Evolutionary conservation across 2,113 vertebrate genomes (phyloP), one percentile per base, ranked within the genome.

Genomic region (Nannobrachium achirus): DNA sequence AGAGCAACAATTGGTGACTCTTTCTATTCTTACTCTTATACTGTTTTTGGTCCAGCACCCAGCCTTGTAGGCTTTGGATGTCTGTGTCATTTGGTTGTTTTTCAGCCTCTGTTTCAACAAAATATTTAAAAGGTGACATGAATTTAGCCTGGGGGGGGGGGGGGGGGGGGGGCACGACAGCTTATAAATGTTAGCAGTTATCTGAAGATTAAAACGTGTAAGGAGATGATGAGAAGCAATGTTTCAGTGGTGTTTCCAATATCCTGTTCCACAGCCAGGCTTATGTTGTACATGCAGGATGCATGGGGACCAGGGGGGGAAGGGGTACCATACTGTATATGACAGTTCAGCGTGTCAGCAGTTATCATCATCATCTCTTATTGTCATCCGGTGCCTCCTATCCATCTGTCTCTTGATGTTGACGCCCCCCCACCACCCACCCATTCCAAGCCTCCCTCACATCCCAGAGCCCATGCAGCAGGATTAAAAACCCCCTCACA

Each of bases 401-500:
- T 69, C 61, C 73, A 71, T 75, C 60, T 73, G 52, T 77, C 40
- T 77, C 40, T 58, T 67, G 62, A 63, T 51, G 38, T 62, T 62
- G 67, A 61, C 44, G 52, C 56, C 49, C 77, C 18, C 64, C 38
- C 57, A 25, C 18, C 60, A n/a, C n/a, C n/a, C n/a, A n/a, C n/a
- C 50, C 45, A 69, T 25, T 18, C 25, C 25, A 33, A 33, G 25
- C 25, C 25, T 33, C 25, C 25, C 25, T 33, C 25, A 33, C 25
- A 33, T 33, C 56, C 56, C 45, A 52, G 46, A 81, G 69, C 57
- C 10, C 44, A 46, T 46, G 44, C 76, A 55, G 69, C 56, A 55
- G 81, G 78, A 87, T 81, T 83, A 77, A 76, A 78, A 81, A 64
- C 85, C 79, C 82, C 79, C 79, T 75, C 75, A 69, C 71, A 74